Conservation (phyloP, 2,113 vertebrate species). For the Natator depressus region DNA sequence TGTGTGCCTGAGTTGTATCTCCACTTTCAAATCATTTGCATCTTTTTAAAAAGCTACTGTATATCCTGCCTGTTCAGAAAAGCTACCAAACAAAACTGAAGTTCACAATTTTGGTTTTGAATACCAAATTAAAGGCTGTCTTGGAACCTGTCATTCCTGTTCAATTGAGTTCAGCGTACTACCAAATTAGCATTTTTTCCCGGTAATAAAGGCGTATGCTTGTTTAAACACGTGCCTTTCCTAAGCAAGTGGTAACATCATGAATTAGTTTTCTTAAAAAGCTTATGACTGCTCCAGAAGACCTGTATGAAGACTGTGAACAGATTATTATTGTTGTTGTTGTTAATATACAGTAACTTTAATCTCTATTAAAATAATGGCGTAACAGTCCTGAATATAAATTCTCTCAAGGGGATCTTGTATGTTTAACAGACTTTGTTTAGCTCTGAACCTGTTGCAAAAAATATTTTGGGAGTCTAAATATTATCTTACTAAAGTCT, state of each 20-base stretch:
- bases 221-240: conserved; percentile 79
- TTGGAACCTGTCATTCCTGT: conserved; percentile 81
- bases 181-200: conserved; percentile 79
- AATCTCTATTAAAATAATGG: conserved; percentile 52
- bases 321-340: conserved; percentile 24
- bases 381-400: conserved; percentile 32
- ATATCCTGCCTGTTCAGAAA: conserved; percentile 77
- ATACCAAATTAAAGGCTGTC: conserved; percentile 86
- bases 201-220: conserved; percentile 77
- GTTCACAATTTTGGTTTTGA: conserved; percentile 84
- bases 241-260: conserved; percentile 77
- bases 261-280: conserved; percentile 66
- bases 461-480: conserved; percentile 53
- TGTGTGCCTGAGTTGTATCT: conserved; percentile 73
- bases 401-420: conserved; percentile 38
- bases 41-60: conserved; percentile 78
- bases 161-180: conserved; percentile 76
- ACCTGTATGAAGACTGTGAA: conserved; percentile 18
- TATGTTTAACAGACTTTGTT: conserved; percentile 50
- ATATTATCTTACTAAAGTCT: conserved; percentile 1
- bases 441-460: conserved; percentile 58
- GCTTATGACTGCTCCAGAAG: conserved; percentile 49
- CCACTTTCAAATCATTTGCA: conserved; percentile 73
- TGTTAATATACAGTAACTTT: conserved; percentile 34
- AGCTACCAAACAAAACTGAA: conserved; percentile 80